Evolutionary conservation across 2,797 vertebrate species (phyloP), one percentile per base, ranked within the genome.

Genomic region (Pogoniulus pusillus): DNA sequence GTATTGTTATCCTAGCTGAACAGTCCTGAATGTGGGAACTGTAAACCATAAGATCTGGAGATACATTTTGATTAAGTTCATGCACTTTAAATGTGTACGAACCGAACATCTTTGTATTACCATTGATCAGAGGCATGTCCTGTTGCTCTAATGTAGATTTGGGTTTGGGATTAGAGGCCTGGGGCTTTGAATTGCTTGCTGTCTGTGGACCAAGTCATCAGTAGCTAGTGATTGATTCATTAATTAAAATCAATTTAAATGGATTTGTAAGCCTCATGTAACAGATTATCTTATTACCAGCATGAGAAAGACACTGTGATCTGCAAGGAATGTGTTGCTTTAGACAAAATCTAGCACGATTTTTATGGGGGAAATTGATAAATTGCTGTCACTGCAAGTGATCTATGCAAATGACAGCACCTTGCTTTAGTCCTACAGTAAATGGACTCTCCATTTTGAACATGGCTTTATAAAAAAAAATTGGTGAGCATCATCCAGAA

Each of bases 171-270:
- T 96, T 96, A 93, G 90, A 96, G 78, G 95, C 93, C 93, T 94
- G 87, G 88, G 90, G 95, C 96, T 95, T 95, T 96, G 94, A 96
- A 95, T 96, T 96, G 93, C 96, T 95, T 93, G 84, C 91, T 74
- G 47, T 96, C 92, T 89, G 74, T 91, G 93, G 94, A 97, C 92
- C 72, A 83, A 95, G 92, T 95, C 94, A 80, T 97, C 92, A 85
- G 75, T 95, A 91, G 89, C 94, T 89, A 94, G 95, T 96, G 96
- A 97, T 97, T 96, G 97, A 98, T 98, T 97, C 87, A 96, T 97
- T 98, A 97, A 97, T 98, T 98, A 97, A 97, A 98, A 97, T 97
- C 96, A 97, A 97, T 98, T 97, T 97, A 97, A 97, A 98, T 97
- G 96, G 97, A 97, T 97, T 97, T 97, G 93, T 97, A 96, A 97